Evolutionary conservation across 2,113 vertebrate genomes (phyloP).

Genomic region (Bettongia penicillata): DNA sequence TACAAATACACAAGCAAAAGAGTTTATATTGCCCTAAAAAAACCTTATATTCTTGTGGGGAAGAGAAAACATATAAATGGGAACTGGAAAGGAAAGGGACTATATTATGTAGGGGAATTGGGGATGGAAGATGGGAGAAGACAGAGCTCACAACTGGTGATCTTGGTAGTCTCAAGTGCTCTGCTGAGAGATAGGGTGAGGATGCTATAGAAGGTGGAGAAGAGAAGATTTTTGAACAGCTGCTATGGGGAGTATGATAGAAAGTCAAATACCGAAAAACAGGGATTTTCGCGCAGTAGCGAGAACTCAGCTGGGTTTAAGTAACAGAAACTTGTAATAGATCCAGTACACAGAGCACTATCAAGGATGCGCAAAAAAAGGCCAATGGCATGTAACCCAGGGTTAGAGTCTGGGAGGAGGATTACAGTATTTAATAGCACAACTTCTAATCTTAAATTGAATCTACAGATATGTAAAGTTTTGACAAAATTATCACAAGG

Average conservation of each 20-base stretch:
- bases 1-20: too few species aligned
- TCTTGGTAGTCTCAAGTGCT: neutral
- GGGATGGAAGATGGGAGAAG: neutral
- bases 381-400: neutral
- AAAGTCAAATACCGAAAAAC: neutral
- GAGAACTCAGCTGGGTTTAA: neutral
- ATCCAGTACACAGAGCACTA: neutral
- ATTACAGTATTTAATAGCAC: neutral
- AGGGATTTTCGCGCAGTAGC: neutral
- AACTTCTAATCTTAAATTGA: neutral
- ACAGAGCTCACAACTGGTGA: neutral
- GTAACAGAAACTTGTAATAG: neutral
- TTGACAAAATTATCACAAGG: neutral
- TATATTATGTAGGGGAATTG: too few species aligned
- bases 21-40: too few species aligned
- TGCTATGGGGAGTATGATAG: neutral
- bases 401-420: neutral
- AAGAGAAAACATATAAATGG: neutral
- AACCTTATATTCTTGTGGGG: too few species aligned
- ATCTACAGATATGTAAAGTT: neutral
- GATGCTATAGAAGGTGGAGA: neutral
- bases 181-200: neutral
- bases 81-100: neutral
- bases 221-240: neutral
- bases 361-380: neutral